These are phyloP conservation scores for Corvus cornix DNA, from an alignment of 2,113 vertebrate species.

Conservation along the genomic window DNA sequence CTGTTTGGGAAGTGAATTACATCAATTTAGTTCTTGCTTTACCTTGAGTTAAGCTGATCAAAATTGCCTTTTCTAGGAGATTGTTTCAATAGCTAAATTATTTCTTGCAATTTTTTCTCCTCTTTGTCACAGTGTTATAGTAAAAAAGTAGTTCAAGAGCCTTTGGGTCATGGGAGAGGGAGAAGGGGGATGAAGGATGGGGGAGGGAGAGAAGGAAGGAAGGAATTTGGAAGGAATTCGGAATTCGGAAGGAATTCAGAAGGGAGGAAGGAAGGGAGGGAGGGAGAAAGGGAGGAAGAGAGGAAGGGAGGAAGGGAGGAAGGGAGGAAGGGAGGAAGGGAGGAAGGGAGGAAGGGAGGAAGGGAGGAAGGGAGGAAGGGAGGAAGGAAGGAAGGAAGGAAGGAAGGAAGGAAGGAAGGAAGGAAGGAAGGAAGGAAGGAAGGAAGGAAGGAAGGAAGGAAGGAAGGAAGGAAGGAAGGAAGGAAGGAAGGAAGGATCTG, in stretches of 20 bases:
- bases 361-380: neutral
- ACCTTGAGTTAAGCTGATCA: neutral
- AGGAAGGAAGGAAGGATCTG: neutral
- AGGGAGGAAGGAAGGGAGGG: neutral
- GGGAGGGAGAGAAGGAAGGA: too few species aligned
- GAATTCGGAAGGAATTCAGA: too few species aligned
- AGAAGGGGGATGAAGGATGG: neutral
- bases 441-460: too few species aligned
- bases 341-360: neutral
- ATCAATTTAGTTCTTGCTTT: neutral
- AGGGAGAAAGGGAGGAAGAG: neutral
- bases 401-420: neutral
- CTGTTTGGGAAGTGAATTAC: neutral
- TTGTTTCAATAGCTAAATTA: neutral
- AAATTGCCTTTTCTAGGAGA: neutral
- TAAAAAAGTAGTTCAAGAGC: neutral
- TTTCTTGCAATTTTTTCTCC: neutral
- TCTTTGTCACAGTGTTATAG: neutral
- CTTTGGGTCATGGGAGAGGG: neutral
- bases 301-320: too few species aligned
- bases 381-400: neutral
- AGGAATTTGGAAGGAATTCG: too few species aligned
- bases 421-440: too few species aligned
- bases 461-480: neutral
- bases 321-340: too few species aligned